Evolutionary conservation across 2,797 vertebrate genomes (phyloP), one percentile per base, ranked within the genome.

Genomic region (Pangasius djambal): DNA sequence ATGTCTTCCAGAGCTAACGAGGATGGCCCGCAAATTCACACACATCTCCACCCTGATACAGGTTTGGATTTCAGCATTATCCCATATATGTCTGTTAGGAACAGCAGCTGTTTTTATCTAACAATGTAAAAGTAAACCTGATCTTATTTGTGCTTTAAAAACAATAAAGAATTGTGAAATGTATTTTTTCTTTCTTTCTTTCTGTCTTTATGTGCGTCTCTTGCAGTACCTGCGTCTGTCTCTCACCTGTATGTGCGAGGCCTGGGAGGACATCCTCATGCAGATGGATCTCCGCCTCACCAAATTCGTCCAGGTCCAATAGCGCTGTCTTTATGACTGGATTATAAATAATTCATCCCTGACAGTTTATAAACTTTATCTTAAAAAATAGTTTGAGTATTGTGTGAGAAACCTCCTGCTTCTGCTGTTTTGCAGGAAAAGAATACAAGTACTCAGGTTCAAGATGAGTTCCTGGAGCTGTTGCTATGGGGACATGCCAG

Each of bases 261-360:
- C 98, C 0, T 99, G 98, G 98, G 99, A 99, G 92, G 99, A 99
- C 93, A 99, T 99, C 93, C 90, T 99, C 89, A 97, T 98, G 97
- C 98, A 99, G 95, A 99, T 99, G 98, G 98, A 99, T 90, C 97
- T 98, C 6, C 94, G 97, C 0, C 97, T 99, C 75, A 99, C 99
- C 37, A 99, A 99, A 92, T 99, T 99, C 91, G 99, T 99, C 28
- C 98, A 99, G 97, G 98, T 99, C 72, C 85, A 91, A 65, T 48
- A 2, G 2, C 37, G 2, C 31, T 44, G 55, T 61, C 55, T 65
- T 65, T 63, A 61, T 59, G n/a, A 4, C 37, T 83, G 25, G 28
- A 57, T 84, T 48, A 48, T 18, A 9, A 59, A 83, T 70, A 44
- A 2, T 37, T 34, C 7, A 25, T 34, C 7, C 10, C 65, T 85